phyloP scores from a whole-genome alignment of 2,797 vertebrate species.

The Coilia nasus region DNA sequence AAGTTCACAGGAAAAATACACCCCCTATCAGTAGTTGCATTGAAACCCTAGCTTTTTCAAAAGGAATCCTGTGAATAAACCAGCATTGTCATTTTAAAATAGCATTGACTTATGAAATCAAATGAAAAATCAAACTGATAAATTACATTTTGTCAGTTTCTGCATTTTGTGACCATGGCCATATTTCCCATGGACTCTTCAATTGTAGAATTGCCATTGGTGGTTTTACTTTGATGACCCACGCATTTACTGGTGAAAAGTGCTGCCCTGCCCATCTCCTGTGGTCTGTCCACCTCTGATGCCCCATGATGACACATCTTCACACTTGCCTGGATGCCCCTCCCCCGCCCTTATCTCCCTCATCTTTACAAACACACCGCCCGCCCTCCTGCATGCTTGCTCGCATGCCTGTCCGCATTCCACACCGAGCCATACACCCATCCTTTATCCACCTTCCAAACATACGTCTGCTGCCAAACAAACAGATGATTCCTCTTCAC shows the following conservation, averaged over 20 bases:
- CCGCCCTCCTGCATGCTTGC: not conserved
- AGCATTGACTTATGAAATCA: no score
- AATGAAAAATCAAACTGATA: no score
- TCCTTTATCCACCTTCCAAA: not conserved
- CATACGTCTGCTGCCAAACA: not conserved
- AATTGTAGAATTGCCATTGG: not conserved
- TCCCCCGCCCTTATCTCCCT: not conserved
- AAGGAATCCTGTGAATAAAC: no score
- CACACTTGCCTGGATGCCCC: not conserved
- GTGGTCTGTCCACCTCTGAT: not conserved
- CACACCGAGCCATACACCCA: not conserved
- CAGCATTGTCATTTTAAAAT: no score
- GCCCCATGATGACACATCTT: not conserved
- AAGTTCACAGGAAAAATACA: no score
- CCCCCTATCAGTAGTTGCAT: no score
- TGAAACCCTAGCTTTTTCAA: no score
- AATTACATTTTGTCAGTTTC: no score
- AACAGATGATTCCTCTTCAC: not conserved
- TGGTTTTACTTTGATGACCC: not conserved
- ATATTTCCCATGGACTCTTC: no score
- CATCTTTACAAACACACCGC: not conserved
- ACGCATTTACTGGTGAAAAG: not conserved
- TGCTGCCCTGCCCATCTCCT: not conserved
- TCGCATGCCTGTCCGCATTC: not conserved
- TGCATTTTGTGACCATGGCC: no score